Evolutionary conservation across 1,140 invertebrate genomes (phyloP), one percentile per base, ranked within the genome.

Genomic region (Drosophila bocki): DNA sequence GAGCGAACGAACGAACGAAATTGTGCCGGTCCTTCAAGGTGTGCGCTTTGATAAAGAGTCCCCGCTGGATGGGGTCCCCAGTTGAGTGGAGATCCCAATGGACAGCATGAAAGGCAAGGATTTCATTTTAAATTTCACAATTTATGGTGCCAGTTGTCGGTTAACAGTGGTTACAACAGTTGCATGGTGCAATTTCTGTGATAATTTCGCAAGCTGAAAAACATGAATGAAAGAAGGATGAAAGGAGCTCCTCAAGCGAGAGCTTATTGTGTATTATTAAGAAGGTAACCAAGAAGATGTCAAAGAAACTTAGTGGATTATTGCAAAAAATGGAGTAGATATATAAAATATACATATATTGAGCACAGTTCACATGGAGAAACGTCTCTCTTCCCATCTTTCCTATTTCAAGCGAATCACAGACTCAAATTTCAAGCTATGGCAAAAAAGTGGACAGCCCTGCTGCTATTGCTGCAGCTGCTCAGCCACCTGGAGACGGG

Each of bases 21-120:
- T 69, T 60, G 50, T 51, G 75, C 44, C 63, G 75, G 77, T 78
- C 72, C 84, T 75, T 80, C 77, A 87, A 87, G 84, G 84, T 87
- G 84, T 76, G 72, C 70, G 62, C 75, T 78, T 48, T 77, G 75
- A 77, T 77, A 77, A 77, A 68, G 48, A 57, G 6, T 60, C 1
- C 22, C 22, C 56, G 35, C 56, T 19, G 32, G 54, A 32, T 42
- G 67, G 53, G 29, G 44, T 54, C 33, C 51, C 33, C 53, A 59
- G 67, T 58, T 33, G 50, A 39, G 26, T 26, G 3, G 19, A 61
- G 50, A 54, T 78, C 63, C 57, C 50, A 57, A 60, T 71, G 75
- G 53, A 75, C 74, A 65, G 65, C 60, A 51, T 72, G 59, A 72
- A 72, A 72, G 53, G 69, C 75, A 78, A 48, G 62, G 74, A 77